These are phyloP conservation scores for Tangara arthus DNA, from an alignment of 2,797 vertebrate genomes.

Conservation along the genomic window DNA sequence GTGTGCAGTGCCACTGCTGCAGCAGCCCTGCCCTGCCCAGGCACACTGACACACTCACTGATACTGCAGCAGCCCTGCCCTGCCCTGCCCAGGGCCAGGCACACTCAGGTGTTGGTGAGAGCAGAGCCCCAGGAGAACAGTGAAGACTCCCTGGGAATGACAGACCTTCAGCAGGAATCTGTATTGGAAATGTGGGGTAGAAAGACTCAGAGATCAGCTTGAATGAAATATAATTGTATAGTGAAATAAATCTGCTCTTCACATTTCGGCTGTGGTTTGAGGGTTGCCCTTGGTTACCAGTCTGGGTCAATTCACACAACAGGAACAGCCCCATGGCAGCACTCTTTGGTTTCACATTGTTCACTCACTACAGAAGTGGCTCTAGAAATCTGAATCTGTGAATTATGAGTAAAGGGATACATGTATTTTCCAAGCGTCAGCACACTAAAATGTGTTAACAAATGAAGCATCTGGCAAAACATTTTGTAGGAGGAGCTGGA, in stretches of 20 bases:
- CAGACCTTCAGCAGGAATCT: neutral
- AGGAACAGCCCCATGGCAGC: neutral
- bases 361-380: neutral
- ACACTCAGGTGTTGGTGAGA: neutral
- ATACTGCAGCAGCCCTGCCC: no score
- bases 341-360: neutral
- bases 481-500: neutral
- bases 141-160: neutral
- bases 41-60: no score
- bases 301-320: neutral
- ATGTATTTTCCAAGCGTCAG: neutral
- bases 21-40: no score
- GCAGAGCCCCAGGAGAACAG: neutral
- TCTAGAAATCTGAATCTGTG: neutral
- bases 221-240: neutral
- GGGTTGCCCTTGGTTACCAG: neutral
- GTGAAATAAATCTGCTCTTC: neutral
- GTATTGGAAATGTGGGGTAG: neutral
- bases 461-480: neutral
- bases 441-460: neutral
- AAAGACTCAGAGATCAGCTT: neutral
- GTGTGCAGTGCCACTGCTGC: no score
- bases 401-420: neutral
- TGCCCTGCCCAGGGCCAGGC: neutral
- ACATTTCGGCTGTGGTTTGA: neutral